Conservation (phyloP, 2,797 vertebrate genomes). For the Cuculus canorus region DNA sequence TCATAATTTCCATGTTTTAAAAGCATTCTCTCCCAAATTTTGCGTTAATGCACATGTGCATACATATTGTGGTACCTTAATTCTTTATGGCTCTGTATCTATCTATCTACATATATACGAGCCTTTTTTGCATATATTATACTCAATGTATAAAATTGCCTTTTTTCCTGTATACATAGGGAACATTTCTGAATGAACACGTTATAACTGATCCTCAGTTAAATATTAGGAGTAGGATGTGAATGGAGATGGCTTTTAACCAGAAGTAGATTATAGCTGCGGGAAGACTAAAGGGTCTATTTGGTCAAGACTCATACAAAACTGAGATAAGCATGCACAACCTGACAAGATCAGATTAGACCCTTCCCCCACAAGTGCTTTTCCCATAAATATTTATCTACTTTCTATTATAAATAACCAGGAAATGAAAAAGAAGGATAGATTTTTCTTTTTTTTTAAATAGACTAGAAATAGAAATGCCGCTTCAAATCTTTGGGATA, state of each 20-base stretch:
- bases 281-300: constrained; percentile 57
- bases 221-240: constrained; percentile 57
- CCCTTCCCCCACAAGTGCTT: constrained; percentile 59
- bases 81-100: background rate
- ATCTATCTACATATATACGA: background rate
- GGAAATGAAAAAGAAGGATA: constrained; percentile 42
- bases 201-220: constrained; percentile 42
- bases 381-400: constrained; percentile 63
- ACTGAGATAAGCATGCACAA: constrained; percentile 66
- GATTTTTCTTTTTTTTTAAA: background rate
- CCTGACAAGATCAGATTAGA: constrained; percentile 55
- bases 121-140: background rate
- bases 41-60: background rate
- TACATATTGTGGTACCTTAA: background rate
- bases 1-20: background rate
- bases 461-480: constrained; percentile 24
- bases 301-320: constrained; percentile 70
- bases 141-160: background rate
- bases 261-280: constrained; percentile 65
- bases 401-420: constrained; percentile 62
- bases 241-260: constrained; percentile 65
- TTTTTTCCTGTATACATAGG: background rate
- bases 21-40: background rate
- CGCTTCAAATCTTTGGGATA: background rate
- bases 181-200: constrained; percentile 49